Evolutionary conservation across 2,113 vertebrate species (phyloP), one percentile per base, ranked within the genome.

Genomic region (Spea multiplicata): DNA sequence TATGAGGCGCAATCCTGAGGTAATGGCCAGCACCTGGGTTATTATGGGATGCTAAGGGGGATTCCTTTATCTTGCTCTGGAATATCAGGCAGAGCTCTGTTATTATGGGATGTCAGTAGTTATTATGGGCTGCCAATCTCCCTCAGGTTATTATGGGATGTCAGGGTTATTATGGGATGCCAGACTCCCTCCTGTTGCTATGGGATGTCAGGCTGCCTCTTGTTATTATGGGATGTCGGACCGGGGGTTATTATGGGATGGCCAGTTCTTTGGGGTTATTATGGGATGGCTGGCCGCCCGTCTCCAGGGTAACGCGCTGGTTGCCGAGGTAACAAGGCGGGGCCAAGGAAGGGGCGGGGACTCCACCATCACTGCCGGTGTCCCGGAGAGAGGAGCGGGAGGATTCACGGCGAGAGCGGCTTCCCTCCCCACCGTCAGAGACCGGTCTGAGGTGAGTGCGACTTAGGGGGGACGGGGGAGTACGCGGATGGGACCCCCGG

Each of bases 1-100:
- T 93, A 92, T 92, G 93, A 93, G 91, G 91, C 91, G 89, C 88
- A 91, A 90, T 84, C 86, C 14, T 8, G 55, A 59, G 55, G 8
- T 59, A 84, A 86, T 86, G 88, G 2, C 85, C 92, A 87, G 81
- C 84, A 86, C 87, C 74, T 83, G 82, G 49, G 71, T 78, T 87
- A 86, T 87, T 86, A 88, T 84, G 87, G 85, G 87, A 87, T 91
- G 84, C 70, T 65, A 65, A 78, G 65, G 61, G 30, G 55, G 44
- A 69, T 8, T 45, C 10, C 46, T 46, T 61, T 53, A 12, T 83
- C 78, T 80, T 76, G 64, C 66, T 85, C 84, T 86, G 85, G 85
- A 83, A 81, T 85, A 72, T 17, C 44, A 52, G 64, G 59, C 52
- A 5, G 17, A 47, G 47, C 74, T 70, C 74, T 68, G 71, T 72